Conservation (phyloP, 2,888 invertebrate genomes). For the Drosophila maculinotata region DNA sequence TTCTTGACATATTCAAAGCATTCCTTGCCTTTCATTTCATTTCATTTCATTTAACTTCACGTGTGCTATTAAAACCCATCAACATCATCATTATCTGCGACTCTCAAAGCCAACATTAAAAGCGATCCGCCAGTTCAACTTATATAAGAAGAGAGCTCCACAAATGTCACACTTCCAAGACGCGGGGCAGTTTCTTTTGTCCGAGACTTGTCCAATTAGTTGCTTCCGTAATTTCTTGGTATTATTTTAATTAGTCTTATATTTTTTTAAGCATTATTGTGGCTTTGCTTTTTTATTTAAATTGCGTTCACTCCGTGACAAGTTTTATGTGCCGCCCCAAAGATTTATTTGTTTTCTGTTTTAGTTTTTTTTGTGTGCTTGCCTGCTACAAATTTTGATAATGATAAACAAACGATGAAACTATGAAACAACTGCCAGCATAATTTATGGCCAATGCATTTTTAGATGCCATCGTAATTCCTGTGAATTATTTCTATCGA, state of each 20-base stretch:
- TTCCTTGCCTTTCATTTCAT: conserved; percentile 30
- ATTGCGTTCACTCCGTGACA: conserved; percentile 52
- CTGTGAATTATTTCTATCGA: conserved; percentile 37
- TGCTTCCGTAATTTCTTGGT: conserved; percentile 80
- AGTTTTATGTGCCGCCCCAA: conserved; percentile 55
- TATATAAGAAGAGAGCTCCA: conserved; percentile 56
- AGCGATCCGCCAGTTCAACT: conserved; percentile 48
- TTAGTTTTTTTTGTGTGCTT: conserved; percentile 17
- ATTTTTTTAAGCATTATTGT: too few relatives aligned
- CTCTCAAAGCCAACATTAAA: conserved; percentile 31
- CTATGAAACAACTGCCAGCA: conserved; percentile 39
- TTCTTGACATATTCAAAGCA: conserved; percentile 77
- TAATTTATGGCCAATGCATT: conserved; percentile 71
- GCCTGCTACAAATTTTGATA: conserved; percentile 8
- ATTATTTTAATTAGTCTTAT: conserved; percentile 74
- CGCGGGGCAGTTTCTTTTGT: conserved; percentile 4
- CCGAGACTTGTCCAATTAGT: conserved; percentile 66
- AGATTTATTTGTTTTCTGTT: conserved; percentile 64
- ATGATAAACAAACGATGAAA: conserved; percentile 37
- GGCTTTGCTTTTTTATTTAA: conserved; percentile 56
- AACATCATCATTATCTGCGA: conserved; percentile 37
- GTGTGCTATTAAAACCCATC: conserved; percentile 66
- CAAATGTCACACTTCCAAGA: conserved; percentile 65
- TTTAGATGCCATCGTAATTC: conserved; percentile 56
- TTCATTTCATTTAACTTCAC: conserved; percentile 38